phyloP scores from a whole-genome alignment of 2,113 vertebrate genomes.

The Cathartes aura region DNA sequence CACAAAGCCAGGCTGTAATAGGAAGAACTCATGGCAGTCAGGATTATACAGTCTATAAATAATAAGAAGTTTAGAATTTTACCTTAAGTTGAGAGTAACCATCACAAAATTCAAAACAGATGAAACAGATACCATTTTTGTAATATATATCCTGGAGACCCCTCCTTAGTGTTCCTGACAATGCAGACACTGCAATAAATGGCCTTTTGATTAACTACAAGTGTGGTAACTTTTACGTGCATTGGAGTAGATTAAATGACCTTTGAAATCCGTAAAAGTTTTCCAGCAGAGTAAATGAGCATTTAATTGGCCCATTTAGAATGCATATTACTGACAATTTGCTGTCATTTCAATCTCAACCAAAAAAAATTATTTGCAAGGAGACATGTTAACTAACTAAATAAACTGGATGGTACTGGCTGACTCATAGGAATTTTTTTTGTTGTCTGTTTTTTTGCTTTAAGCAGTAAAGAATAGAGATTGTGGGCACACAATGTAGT shows the following conservation, averaged over 20 bases:
- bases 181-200: background rate
- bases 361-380: background rate
- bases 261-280: background rate
- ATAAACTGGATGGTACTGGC: background rate
- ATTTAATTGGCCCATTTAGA: background rate
- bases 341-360: background rate
- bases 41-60: background rate
- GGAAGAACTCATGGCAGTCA: background rate
- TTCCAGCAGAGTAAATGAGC: background rate
- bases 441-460: background rate
- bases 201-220: background rate
- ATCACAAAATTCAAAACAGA: background rate
- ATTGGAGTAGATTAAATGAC: background rate
- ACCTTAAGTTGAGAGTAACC: background rate
- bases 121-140: background rate
- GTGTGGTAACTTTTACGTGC: background rate
- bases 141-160: background rate
- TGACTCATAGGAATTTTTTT: background rate
- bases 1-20: background rate
- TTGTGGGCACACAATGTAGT: background rate
- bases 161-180: background rate
- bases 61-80: background rate
- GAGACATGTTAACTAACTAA: accelerated
- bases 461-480: background rate
- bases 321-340: background rate